Conservation (phyloP, 2,888 invertebrate genomes). For the Physocephala rufipes region DNA sequence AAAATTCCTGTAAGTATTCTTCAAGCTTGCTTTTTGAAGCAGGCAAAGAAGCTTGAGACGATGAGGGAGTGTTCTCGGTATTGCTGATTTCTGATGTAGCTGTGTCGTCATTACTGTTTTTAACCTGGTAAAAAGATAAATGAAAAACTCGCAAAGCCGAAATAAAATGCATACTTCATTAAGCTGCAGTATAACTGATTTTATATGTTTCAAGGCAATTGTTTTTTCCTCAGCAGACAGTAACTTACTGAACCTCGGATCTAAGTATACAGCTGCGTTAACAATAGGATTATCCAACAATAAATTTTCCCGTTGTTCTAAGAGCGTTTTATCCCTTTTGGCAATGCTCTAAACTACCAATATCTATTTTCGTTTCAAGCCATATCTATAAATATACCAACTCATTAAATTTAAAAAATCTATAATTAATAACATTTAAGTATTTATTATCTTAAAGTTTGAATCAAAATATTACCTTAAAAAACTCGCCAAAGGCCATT, state of each 20-base stretch:
- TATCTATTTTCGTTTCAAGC: constrained; percentile 2
- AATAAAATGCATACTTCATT: background rate
- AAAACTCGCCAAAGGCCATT: constrained; percentile 2
- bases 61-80: background rate
- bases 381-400: background rate
- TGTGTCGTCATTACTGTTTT: background rate
- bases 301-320: background rate
- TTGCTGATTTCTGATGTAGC: background rate
- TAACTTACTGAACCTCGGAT: background rate
- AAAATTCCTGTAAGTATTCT: background rate
- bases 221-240: background rate
- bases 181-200: constrained; percentile 1
- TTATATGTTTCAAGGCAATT: constrained; percentile 1
- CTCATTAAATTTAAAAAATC: background rate
- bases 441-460: background rate
- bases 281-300: background rate
- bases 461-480: background rate
- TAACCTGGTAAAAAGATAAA: background rate
- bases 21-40: background rate
- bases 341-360: background rate
- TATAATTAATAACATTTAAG: background rate
- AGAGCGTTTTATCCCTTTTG: background rate
- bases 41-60: background rate
- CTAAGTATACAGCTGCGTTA: background rate
- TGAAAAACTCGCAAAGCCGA: background rate